These are phyloP conservation scores for Chauna torquata DNA, from an alignment of 2,113 vertebrate genomes.

Conservation along the genomic window DNA sequence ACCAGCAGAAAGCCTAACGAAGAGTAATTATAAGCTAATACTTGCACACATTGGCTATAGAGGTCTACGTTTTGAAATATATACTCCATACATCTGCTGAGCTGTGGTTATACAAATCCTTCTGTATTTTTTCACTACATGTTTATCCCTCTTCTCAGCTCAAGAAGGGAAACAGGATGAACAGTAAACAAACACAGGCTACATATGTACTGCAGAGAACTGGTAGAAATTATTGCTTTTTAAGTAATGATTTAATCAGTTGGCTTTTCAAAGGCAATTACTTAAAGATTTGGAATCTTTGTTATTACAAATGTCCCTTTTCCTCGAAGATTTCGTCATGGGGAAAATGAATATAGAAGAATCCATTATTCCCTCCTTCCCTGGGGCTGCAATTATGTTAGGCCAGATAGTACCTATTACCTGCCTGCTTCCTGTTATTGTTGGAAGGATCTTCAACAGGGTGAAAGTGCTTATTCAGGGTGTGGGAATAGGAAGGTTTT, in stretches of 20 bases:
- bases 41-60: not conserved
- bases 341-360: constrained; percentile 33
- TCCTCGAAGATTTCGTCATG: constrained; percentile 19
- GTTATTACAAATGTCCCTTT: not conserved
- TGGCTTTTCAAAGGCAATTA: not conserved
- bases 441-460: constrained; percentile 61
- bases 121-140: not conserved
- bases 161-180: not conserved
- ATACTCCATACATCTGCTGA: not conserved
- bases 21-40: not conserved
- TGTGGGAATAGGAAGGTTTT: constrained; percentile 44
- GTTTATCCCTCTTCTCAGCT: not conserved
- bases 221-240: not conserved
- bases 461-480: constrained; percentile 58
- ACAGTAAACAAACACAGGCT: not conserved
- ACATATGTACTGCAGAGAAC: not conserved
- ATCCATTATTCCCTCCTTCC: constrained; percentile 59
- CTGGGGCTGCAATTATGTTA: constrained; percentile 64
- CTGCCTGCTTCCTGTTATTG: constrained; percentile 66
- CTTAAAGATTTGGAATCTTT: not conserved
- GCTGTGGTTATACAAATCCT: not conserved
- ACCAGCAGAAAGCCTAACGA: not conserved
- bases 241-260: not conserved
- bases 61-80: not conserved
- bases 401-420: constrained; percentile 52